A percentile compares a stretch with the other conserved stretches of the same genome.
Conservation (phyloP, 64 coral and sea anemone genomes). For the Stichodactyla mertensii region DNA sequence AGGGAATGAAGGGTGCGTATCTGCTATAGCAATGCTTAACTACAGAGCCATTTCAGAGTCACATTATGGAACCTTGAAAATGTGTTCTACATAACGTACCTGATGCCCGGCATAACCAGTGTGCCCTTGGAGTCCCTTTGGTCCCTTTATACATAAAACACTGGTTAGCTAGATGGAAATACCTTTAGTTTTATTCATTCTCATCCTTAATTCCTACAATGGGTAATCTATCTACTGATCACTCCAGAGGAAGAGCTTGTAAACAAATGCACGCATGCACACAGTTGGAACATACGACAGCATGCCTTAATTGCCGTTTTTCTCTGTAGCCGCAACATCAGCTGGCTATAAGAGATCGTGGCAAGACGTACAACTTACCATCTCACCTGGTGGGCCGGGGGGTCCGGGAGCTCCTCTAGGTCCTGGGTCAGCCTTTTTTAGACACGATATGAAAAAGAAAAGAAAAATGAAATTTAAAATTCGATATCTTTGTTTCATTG, state of each 20-base stretch:
- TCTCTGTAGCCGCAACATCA: not conserved
- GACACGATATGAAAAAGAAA: not conserved
- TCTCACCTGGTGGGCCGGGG: conserved; percentile 49
- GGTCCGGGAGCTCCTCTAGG: conserved; percentile 28
- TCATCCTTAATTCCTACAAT: not conserved
- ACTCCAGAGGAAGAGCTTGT: not conserved
- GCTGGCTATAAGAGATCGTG: conserved; percentile 1
- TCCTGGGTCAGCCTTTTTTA: conserved; percentile 43
- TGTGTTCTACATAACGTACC: conserved; percentile 1
- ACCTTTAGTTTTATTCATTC: not conserved
- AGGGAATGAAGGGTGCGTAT: too few relatives aligned
- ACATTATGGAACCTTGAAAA: not conserved
- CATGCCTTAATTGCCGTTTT: conserved; percentile 7
- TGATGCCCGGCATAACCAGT: conserved; percentile 52
- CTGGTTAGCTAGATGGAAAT: not conserved
- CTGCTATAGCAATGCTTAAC: too few relatives aligned
- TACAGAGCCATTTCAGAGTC: too few relatives aligned
- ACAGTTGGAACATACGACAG: not conserved
- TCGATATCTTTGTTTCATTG: not conserved
- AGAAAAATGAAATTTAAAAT: conserved; percentile 11
- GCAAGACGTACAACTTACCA: conserved; percentile 48
- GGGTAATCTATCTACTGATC: not conserved
- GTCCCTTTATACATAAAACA: conserved; percentile 24
- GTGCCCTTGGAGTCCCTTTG: conserved; percentile 37
- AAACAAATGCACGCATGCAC: not conserved